Evolutionary conservation across 2,797 vertebrate species (phyloP).

Genomic region (Pelobates cultripes): DNA sequence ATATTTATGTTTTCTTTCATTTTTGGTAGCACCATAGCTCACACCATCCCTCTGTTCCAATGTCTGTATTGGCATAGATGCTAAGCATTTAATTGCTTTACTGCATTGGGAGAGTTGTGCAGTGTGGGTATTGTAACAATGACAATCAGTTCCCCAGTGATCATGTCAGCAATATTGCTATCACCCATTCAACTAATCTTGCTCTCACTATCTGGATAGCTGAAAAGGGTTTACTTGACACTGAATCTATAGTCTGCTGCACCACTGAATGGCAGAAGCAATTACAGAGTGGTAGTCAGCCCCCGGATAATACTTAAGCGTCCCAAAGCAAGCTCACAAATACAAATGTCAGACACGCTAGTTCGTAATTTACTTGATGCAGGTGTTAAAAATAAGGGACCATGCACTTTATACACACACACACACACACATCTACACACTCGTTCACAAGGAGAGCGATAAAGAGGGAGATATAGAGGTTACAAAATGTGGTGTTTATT

Average conservation of each 20-base stretch:
- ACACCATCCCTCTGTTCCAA: neutral
- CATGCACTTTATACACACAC: neutral
- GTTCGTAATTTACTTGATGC: constrained; percentile 3
- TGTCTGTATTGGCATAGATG: neutral
- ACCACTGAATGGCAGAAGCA: constrained; percentile 51
- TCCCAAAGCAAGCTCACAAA: constrained; percentile 19
- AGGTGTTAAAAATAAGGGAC: neutral
- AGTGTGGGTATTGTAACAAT: constrained; percentile 4
- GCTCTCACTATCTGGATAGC: constrained; percentile 27
- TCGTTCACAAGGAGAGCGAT: too few relatives aligned
- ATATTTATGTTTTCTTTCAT: neutral
- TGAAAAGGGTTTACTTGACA: constrained; percentile 38
- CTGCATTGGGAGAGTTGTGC: neutral
- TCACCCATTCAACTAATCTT: constrained; percentile 42
- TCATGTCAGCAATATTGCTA: constrained; percentile 43
- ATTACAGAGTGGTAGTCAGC: constrained; percentile 40
- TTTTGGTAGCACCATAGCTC: neutral
- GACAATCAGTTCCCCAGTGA: constrained; percentile 43
- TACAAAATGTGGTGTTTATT: too few relatives aligned
- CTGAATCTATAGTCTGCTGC: constrained; percentile 43
- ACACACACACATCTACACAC: too few relatives aligned
- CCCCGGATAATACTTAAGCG: constrained; percentile 42
- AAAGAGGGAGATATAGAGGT: too few relatives aligned
- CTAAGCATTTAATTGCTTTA: constrained; percentile 3
- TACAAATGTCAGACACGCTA: constrained; percentile 23